Evolutionary conservation across 2,113 vertebrate species (phyloP).

Genomic region (Crotalus helleri): DNA sequence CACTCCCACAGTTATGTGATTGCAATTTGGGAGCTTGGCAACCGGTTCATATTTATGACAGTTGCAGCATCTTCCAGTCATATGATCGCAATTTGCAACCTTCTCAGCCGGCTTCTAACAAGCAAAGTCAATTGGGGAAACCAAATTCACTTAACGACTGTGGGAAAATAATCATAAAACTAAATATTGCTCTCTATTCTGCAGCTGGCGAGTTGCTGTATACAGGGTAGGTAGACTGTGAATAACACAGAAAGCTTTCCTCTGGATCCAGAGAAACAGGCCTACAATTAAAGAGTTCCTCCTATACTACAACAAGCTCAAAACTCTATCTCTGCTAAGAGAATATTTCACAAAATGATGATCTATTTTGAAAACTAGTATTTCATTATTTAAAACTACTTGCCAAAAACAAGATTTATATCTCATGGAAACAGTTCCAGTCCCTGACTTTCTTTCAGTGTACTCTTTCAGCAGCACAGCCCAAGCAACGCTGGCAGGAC

Average conservation of each 20-base stretch:
- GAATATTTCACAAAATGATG: neutral
- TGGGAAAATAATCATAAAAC: neutral
- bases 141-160: neutral
- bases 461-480: neutral
- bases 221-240: neutral
- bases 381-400: constrained; percentile 26
- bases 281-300: constrained; percentile 8
- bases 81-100: neutral
- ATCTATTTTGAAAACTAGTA: constrained; percentile 11
- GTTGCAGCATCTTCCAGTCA: neutral
- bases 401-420: constrained; percentile 13
- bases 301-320: constrained; percentile 25
- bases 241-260: neutral
- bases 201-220: neutral
- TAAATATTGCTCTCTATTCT: neutral
- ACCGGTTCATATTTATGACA: neutral
- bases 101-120: neutral
- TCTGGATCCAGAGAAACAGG: constrained; percentile 14
- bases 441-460: constrained; percentile 45
- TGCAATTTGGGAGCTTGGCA: neutral
- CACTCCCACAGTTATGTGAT: neutral
- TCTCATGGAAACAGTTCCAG: constrained; percentile 46
- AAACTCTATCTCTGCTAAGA: neutral
- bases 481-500: constrained; percentile 31
- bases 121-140: neutral